Conservation (phyloP, 2,113 vertebrate species). For the Vidua chalybeata region DNA sequence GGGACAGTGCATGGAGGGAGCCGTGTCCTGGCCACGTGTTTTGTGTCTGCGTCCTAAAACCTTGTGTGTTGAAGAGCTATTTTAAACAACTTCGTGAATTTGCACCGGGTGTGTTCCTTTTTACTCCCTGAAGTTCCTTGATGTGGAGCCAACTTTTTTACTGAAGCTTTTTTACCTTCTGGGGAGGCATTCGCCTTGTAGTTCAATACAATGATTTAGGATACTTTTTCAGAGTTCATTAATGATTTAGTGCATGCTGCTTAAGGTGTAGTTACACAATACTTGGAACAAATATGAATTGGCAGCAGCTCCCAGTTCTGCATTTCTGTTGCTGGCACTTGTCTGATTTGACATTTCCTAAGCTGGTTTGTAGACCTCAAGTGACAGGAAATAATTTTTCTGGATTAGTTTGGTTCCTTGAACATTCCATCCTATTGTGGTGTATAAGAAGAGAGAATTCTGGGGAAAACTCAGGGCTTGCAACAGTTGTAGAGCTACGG, state of each 20-base stretch:
- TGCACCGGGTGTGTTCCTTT: background rate
- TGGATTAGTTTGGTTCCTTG: background rate
- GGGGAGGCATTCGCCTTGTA: background rate
- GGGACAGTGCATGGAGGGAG: background rate
- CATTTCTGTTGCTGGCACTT: background rate
- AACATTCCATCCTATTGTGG: background rate
- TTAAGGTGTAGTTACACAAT: background rate
- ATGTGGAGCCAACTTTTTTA: background rate
- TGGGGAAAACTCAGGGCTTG: background rate
- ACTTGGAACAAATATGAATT: background rate
- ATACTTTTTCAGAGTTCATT: background rate
- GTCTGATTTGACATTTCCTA: background rate
- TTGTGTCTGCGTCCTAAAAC: background rate
- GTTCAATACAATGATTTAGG: background rate
- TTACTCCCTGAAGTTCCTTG: background rate
- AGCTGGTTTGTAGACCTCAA: background rate
- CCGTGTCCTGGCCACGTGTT: fast-evolving
- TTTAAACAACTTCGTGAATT: background rate
- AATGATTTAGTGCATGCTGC: background rate
- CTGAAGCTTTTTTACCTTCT: background rate
- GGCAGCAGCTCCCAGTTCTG: background rate
- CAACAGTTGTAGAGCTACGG: background rate
- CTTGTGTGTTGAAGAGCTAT: background rate
- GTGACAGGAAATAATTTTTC: background rate
- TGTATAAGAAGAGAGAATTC: background rate